Evolutionary conservation across 37 sponge, comb jelly and placozoan genomes (phyloP).

Genomic region (Ianthella basta): DNA sequence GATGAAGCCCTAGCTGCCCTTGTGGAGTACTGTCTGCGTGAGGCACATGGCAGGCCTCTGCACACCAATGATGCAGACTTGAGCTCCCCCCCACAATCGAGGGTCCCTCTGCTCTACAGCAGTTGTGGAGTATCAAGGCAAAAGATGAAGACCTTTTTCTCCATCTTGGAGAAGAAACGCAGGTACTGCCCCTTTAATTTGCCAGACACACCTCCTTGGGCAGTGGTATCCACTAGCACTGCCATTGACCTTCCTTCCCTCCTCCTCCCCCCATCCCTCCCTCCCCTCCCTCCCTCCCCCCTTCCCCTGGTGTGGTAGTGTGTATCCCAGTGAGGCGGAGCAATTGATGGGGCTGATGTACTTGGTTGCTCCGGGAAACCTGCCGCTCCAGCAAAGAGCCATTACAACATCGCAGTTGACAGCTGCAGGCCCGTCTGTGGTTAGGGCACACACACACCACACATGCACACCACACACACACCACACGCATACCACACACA

Average conservation of each 20-base stretch:
- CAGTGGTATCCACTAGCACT: not conserved
- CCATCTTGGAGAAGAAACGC: conserved; percentile 23
- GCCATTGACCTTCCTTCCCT: not conserved
- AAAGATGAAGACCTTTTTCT: conserved; percentile 45
- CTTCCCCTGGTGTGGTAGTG: not conserved
- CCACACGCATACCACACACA: too few species aligned
- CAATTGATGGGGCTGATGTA: not conserved
- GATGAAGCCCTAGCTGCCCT: not conserved
- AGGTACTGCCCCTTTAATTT: not conserved
- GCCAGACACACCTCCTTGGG: not conserved
- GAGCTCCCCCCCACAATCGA: not conserved
- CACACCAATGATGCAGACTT: too few species aligned
- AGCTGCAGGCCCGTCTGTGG: conserved; percentile 3
- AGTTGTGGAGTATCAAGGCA: conserved; percentile 54
- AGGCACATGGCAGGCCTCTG: not conserved
- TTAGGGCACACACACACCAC: not conserved
- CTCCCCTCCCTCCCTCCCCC: not conserved
- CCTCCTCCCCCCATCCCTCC: not conserved
- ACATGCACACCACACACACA: too few species aligned
- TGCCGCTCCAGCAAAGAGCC: not conserved
- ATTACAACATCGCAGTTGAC: not conserved
- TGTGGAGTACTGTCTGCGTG: conserved; percentile 27
- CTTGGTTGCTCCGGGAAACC: conserved; percentile 3
- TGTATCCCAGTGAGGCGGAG: not conserved
- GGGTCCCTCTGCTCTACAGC: conserved; percentile 45